Percentiles rank a stretch among this genome's conserved stretches.
phyloP scores from a whole-genome alignment of 1,140 invertebrate species.

The Heterodera schachtii region DNA sequence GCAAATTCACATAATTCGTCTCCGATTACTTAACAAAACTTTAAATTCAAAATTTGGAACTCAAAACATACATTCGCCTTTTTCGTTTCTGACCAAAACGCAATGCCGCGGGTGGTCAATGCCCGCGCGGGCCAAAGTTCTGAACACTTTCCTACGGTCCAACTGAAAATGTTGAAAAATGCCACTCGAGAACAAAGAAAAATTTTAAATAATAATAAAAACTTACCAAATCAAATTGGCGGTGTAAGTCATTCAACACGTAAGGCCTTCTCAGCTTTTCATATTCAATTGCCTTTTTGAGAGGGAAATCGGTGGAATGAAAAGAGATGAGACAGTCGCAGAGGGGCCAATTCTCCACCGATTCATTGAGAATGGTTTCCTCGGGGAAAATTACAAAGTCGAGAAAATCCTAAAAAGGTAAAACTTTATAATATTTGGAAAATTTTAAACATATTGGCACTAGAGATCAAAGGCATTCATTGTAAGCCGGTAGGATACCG shows the following conservation, averaged over 20 bases:
- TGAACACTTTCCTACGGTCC: conserved; percentile 86
- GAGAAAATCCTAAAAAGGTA: conserved; percentile 52
- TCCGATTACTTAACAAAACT: conserved; percentile 71
- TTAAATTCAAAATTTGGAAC: conserved; percentile 7
- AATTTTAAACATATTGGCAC: not conserved
- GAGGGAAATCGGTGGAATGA: conserved; percentile 90
- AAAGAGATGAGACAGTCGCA: conserved; percentile 98
- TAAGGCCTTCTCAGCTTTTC: conserved; percentile 87
- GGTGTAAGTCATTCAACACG: conserved; percentile 95
- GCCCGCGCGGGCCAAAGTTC: conserved; percentile 87
- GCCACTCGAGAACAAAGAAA: not conserved
- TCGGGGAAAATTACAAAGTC: conserved; percentile 68
- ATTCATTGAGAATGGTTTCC: conserved; percentile 88
- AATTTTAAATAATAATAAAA: too few species aligned
- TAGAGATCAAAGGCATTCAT: not conserved
- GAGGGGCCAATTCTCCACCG: conserved; percentile 95
- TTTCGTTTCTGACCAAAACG: conserved; percentile 87
- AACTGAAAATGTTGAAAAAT: conserved; percentile 46
- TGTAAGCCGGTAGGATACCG: conserved; percentile 28
- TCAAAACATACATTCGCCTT: conserved; percentile 79
- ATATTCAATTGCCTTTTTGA: conserved; percentile 97
- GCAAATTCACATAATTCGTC: conserved; percentile 92
- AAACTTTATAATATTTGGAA: not conserved
- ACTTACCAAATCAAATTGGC: conserved; percentile 91
- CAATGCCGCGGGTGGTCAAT: conserved; percentile 97